Evolutionary conservation across 1,140 invertebrate genomes (phyloP), one percentile per base, ranked within the genome.

Genomic region (Pseudomyrmex flavicornis): DNA sequence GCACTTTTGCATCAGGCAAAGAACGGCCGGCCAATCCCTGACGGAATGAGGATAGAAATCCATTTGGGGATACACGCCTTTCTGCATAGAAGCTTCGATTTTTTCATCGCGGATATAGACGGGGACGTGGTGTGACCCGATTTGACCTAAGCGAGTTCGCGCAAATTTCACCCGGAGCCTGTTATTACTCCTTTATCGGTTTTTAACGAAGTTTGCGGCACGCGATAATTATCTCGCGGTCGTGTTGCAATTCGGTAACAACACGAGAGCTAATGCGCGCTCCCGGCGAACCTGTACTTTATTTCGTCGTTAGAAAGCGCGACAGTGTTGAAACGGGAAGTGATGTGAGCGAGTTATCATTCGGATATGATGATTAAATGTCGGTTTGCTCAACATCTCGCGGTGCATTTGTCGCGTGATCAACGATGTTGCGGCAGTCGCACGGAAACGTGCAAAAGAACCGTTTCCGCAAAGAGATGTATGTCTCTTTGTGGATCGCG

Each of bases 181-280:
- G 46, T 80, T 80, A 80, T 70, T 80, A 72, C 50, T 58, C 76
- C 15, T n/a, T 79, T 80, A 80, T 80, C 76, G 54, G n/a, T 17
- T 80, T 80, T 80, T 72, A 48, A 59, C 44, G 22, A 70, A 59
- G 52, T 46, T 20, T 15, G 65, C 10, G 20, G 20, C 17, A 50
- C n/a, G 54, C 10, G 54, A 79, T 70, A 79, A 79, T 79, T 79
- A 79, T n/a, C 7, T 10, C 9, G 13, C 1, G 15, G 44, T 17
- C 9, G 46, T 76, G 63, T 62, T 35, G 70, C 56, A 1, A 48
- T 59, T 12, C 65, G 26, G 15, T 10, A 46, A 46, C 62, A 35
- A 65, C n/a, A 59, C 62, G 66, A 80, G 22, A 9, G 17, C 20
- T 59, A 17, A 12, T 77, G 26, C 9, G 1, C 15, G 26, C 26